Evolutionary conservation across 2,888 invertebrate genomes (phyloP), one percentile per base, ranked within the genome.

Genomic region (Argyresthia goedartella): DNA sequence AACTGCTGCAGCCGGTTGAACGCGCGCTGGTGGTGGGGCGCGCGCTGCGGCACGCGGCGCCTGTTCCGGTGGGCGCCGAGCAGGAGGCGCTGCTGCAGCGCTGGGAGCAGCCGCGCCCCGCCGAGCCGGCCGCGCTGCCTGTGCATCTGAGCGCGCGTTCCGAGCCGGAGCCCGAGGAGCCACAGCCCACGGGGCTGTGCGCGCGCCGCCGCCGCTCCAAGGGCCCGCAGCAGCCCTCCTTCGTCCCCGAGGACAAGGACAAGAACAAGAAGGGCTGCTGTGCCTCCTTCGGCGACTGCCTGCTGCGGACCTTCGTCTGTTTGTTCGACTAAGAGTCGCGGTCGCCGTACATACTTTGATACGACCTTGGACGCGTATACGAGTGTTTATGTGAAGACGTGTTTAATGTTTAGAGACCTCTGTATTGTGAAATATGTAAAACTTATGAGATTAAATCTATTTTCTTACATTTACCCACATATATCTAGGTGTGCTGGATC

Each of bases 271-370:
- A 63, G 15, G 88, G 88, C 41, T 87, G 87, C 60, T 85, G 85
- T 60, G 77, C 88, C 4, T 85, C 86, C 57, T 81, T 88, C 58
- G 81, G 86, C 39, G 87, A 88, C 48, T 82, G 86, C 25, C 67
- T 88, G 6, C 64, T 88, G 48, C 71, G 88, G 53, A 88, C 85
- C 13, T 74, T 89, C 43, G 81, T 88, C 58, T 89, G 88, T 63
- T 65, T 89, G 50, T 89, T 89, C 60, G 89, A 89, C 69, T 88
- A 75, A n/a, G 87, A 61, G 61, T 10, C 42, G 33, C 13, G 16
- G 33, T 11, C 8, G 35, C 15, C 15, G n/a, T 7, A 43, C n/a
- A n/a, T n/a, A 33, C 2, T 11, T 45, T 45, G 46, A 10, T 13
- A 48, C 48, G 9, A 35, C 8, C 48, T 48, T n/a, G 25, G 11